Evolutionary conservation across 2,888 invertebrate species (phyloP).

Genomic region (Aspidapion aeneum): DNA sequence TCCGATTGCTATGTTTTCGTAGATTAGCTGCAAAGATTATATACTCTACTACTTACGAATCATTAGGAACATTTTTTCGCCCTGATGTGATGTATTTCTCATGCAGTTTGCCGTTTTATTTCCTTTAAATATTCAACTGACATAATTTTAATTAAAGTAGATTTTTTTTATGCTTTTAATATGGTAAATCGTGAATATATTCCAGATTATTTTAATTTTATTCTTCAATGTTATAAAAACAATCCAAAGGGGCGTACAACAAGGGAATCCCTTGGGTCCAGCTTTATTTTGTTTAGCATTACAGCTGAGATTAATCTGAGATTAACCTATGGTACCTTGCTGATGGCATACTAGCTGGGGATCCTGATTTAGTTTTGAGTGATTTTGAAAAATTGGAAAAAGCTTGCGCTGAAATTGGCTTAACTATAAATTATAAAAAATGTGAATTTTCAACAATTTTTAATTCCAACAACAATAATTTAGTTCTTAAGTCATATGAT

Average conservation of each 20-base stretch:
- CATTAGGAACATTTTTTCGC: background rate
- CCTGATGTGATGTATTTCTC: background rate
- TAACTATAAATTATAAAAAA: background rate
- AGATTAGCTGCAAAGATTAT: background rate
- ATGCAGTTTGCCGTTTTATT: background rate
- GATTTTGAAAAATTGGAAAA: background rate
- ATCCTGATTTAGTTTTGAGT: background rate
- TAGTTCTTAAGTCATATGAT: too few species aligned
- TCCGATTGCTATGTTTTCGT: background rate
- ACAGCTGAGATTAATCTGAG: background rate
- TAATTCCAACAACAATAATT: too few species aligned
- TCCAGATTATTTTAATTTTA: background rate
- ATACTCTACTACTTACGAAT: background rate
- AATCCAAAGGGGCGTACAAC: background rate
- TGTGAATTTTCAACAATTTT: background rate
- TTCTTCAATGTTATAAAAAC: too few species aligned
- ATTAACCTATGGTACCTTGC: background rate
- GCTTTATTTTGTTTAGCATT: background rate
- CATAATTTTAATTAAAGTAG: background rate
- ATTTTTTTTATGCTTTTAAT: background rate
- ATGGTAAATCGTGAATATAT: background rate
- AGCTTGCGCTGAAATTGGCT: background rate
- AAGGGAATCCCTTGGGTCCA: background rate
- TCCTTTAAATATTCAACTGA: background rate
- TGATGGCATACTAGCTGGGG: background rate